A percentile compares a stretch with the other conserved stretches of the same genome.
Conservation (phyloP, 2,113 vertebrate species). For the Macaca mulatta region DNA sequence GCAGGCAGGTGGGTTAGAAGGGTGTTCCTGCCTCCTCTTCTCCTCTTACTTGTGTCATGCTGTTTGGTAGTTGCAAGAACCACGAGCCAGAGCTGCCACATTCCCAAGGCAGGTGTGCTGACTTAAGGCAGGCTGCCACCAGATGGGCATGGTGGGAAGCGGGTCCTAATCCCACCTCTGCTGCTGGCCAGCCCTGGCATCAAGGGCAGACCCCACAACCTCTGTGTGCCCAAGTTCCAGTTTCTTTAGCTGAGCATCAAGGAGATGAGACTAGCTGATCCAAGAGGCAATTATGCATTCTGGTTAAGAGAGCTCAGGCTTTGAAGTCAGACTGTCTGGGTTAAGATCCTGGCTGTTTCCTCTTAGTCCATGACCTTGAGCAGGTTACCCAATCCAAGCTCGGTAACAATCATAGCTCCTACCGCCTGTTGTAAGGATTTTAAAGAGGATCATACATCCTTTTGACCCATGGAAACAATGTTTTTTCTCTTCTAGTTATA, state of each 20-base stretch:
- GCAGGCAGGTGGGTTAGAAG: neutral
- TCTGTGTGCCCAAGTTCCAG: neutral
- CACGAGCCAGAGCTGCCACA: neutral
- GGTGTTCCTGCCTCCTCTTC: neutral
- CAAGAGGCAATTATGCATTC: neutral
- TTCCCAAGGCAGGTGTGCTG: neutral
- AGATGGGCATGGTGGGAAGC: neutral
- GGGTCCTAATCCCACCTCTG: neutral
- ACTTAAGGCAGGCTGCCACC: neutral
- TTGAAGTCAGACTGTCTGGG: neutral
- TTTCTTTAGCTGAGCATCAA: neutral
- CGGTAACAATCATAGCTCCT: neutral
- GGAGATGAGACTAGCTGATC: neutral
- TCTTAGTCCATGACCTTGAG: constrained; percentile 15
- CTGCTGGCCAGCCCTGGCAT: neutral
- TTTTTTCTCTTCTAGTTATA: neutral
- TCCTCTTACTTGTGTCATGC: neutral
- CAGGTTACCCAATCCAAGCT: neutral
- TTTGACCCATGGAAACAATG: neutral
- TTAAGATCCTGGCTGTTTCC: neutral
- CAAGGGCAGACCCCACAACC: neutral
- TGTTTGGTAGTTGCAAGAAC: neutral
- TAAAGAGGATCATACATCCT: neutral
- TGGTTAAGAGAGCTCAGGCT: neutral
- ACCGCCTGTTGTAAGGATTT: neutral